Percentiles rank a stretch among this genome's conserved stretches.
Conservation (phyloP, 2,888 invertebrate genomes). For the Euclidia mi region DNA sequence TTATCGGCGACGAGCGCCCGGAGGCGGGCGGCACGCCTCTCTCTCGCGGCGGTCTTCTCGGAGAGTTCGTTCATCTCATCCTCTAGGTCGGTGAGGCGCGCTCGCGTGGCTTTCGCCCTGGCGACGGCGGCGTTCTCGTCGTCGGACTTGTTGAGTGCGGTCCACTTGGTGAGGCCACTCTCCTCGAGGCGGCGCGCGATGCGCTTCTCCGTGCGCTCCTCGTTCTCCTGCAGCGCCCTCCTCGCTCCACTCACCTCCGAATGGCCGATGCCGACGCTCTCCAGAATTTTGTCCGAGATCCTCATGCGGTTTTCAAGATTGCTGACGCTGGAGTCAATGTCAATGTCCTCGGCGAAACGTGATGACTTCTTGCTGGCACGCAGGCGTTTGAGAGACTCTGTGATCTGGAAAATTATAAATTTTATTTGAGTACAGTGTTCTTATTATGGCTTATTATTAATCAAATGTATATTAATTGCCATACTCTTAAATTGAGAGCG, state of each 20-base stretch:
- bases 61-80: conserved; percentile 93
- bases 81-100: conserved; percentile 93
- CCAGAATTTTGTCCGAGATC: conserved; percentile 91
- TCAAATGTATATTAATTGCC: no score
- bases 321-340: conserved; percentile 90
- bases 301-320: conserved; percentile 90
- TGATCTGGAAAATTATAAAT: conserved; percentile 84
- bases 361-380: conserved; percentile 91
- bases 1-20: conserved; percentile 92
- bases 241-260: conserved; percentile 86
- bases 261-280: conserved; percentile 91
- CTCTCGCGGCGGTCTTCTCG: conserved; percentile 92
- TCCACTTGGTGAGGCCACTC: conserved; percentile 91
- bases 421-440: no score
- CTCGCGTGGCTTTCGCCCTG: conserved; percentile 92
- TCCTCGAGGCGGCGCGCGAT: conserved; percentile 83
- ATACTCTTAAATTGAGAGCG: no score
- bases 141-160: conserved; percentile 88
- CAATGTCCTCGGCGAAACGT: conserved; percentile 91
- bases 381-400: conserved; percentile 90
- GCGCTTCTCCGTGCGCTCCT: conserved; percentile 85
- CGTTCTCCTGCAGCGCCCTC: conserved; percentile 84
- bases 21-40: conserved; percentile 92
- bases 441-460: no score
- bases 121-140: conserved; percentile 90